Evolutionary conservation across 2,797 vertebrate genomes (phyloP).

Genomic region (Garrulus glandarius): DNA sequence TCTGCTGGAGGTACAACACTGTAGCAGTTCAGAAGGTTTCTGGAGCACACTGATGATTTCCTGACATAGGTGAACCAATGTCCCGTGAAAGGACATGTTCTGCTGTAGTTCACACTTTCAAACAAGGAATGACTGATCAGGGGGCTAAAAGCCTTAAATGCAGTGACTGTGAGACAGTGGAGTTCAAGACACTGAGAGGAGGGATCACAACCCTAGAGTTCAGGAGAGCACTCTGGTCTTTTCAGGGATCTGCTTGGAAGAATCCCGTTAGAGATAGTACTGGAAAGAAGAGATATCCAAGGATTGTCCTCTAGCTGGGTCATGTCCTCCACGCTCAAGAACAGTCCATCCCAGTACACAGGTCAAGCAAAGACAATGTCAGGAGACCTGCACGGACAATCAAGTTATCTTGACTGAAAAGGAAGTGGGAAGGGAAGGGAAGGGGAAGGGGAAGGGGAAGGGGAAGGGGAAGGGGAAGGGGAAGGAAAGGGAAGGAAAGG

Average conservation of each 20-base stretch:
- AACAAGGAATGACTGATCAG: background rate
- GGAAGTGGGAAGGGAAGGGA: background rate
- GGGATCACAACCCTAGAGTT: background rate
- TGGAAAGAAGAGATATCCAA: background rate
- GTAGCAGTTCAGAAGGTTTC: background rate
- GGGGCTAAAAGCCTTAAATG: background rate
- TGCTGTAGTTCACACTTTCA: background rate
- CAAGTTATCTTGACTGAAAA: background rate
- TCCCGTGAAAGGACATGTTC: fast-evolving
- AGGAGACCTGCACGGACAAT: fast-evolving
- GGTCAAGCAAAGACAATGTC: background rate
- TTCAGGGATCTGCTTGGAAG: background rate
- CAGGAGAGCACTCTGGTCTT: background rate
- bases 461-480: too few species aligned
- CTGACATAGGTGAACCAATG: background rate
- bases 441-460: too few species aligned
- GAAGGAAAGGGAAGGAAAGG: too few species aligned
- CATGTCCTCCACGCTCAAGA: background rate
- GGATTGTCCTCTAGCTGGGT: background rate
- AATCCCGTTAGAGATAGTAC: background rate
- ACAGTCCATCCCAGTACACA: background rate
- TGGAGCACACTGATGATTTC: background rate
- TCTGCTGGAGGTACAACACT: background rate
- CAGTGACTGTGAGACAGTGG: background rate
- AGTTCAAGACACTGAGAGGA: background rate